A percentile compares a stretch with the other conserved stretches of the same genome.
Conservation (phyloP, 2,888 invertebrate genomes). For the Caenorhabditis panamensis region DNA sequence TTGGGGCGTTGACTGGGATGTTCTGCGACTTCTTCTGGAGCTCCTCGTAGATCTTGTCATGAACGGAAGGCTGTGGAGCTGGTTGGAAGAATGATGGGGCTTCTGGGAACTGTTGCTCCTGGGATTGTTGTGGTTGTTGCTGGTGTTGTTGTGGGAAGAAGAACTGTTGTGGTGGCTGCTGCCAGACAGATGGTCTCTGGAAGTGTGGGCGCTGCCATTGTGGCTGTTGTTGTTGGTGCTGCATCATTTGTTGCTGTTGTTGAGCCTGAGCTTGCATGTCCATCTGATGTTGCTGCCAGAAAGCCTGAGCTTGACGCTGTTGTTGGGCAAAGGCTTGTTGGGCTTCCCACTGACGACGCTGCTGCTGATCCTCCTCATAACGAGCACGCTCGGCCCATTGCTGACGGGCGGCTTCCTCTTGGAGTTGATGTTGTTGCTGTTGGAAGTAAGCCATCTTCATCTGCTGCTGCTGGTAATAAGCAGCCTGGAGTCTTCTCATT, state of each 20-base stretch:
- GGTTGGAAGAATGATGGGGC: conserved; percentile 46
- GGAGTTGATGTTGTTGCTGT: conserved; percentile 53
- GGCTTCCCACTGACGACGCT: conserved; percentile 40
- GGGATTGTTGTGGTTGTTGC: conserved; percentile 17
- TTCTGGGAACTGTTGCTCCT: conserved; percentile 30
- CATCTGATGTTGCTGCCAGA: conserved; percentile 60
- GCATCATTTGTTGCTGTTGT: conserved; percentile 13
- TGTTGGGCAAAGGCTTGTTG: conserved; percentile 48
- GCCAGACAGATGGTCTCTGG: conserved; percentile 59
- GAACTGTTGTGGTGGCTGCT: conserved; percentile 60
- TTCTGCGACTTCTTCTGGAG: conserved; percentile 66
- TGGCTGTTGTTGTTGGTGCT: conserved; percentile 39
- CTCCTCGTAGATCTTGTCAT: conserved; percentile 69
- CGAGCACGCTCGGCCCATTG: conserved; percentile 53
- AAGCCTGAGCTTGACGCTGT: conserved; percentile 35
- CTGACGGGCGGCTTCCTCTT: conserved; percentile 56
- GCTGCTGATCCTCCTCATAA: conserved; percentile 57
- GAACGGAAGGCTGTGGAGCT: conserved; percentile 60
- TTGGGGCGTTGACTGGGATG: conserved; percentile 67
- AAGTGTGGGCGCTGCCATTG: conserved; percentile 21
- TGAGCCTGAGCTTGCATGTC: conserved; percentile 48
- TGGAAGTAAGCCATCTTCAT: conserved; percentile 53
- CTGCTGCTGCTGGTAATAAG: conserved; percentile 50
- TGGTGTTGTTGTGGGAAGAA: conserved; percentile 50
- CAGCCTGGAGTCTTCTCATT: conserved; percentile 48